phyloP scores from a whole-genome alignment of 1,140 invertebrate species.

The Eumeta japonica region DNA sequence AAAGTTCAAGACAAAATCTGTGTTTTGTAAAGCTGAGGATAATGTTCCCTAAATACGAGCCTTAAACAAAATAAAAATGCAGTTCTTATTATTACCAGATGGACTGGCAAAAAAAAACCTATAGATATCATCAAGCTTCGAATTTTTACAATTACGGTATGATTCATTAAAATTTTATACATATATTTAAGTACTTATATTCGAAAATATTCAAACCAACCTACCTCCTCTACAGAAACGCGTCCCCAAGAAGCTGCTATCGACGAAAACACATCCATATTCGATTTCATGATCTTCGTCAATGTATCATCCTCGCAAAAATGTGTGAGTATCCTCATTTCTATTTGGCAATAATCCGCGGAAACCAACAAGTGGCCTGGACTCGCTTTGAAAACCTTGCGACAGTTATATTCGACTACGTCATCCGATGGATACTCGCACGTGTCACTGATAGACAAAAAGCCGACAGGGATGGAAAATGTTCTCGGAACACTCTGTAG shows the following conservation, averaged over 20 bases:
- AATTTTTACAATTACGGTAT: no score
- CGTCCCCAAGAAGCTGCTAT: constrained; percentile 84
- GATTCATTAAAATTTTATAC: no score
- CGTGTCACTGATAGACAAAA: constrained; percentile 31
- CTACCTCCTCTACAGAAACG: constrained; percentile 63
- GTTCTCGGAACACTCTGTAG: constrained; percentile 89
- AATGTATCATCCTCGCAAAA: constrained; percentile 79
- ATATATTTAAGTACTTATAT: no score
- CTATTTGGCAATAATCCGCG: constrained; percentile 95
- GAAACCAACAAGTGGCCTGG: constrained; percentile 71
- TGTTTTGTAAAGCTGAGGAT: no score
- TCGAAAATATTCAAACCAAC: no score
- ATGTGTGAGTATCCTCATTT: constrained; percentile 90
- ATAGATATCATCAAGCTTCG: no score
- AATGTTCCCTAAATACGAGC: no score
- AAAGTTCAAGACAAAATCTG: no score
- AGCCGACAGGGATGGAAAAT: constrained; percentile 61
- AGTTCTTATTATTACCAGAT: no score
- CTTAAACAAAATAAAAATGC: no score
- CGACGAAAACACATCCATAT: constrained; percentile 82
- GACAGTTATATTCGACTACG: constrained; percentile 60
- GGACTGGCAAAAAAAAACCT: no score
- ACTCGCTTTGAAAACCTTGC: constrained; percentile 68
- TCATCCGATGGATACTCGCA: constrained; percentile 28
- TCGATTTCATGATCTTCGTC: constrained; percentile 66